Conservation (phyloP, 92 coral and sea anemone genomes). For the Bergia puertoricense region DNA sequence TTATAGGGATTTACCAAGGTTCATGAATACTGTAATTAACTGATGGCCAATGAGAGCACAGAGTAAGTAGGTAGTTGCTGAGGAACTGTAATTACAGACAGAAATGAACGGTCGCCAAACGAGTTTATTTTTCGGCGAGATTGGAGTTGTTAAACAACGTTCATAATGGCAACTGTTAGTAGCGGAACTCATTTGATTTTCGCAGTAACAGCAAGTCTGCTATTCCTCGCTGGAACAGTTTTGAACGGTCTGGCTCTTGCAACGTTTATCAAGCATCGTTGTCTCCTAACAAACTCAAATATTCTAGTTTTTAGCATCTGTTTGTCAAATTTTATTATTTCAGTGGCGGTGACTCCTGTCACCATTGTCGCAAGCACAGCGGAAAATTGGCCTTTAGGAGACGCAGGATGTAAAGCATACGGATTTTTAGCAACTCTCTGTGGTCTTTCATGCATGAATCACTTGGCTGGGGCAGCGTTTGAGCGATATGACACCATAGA, state of each 20-base stretch:
- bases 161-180: not conserved
- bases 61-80: no score
- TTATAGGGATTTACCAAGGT: no score
- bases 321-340: not conserved
- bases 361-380: not conserved
- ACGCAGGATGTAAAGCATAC: not conserved
- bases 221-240: not conserved
- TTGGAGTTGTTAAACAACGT: no score
- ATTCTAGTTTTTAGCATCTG: not conserved
- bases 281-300: not conserved
- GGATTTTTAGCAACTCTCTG: not conserved
- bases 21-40: no score
- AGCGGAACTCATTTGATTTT: not conserved
- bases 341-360: not conserved
- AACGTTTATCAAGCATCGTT: not conserved
- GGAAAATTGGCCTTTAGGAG: slow-evolving; percentile 12
- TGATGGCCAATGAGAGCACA: no score
- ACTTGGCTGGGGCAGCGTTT: slow-evolving; percentile 12
- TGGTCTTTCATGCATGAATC: slow-evolving; percentile 8
- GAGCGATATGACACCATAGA: not conserved
- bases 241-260: not conserved
- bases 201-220: not conserved
- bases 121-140: no score
- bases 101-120: no score
- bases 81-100: no score